Conservation (phyloP, 2,797 vertebrate species). For the Alcedo quadribrachys region DNA sequence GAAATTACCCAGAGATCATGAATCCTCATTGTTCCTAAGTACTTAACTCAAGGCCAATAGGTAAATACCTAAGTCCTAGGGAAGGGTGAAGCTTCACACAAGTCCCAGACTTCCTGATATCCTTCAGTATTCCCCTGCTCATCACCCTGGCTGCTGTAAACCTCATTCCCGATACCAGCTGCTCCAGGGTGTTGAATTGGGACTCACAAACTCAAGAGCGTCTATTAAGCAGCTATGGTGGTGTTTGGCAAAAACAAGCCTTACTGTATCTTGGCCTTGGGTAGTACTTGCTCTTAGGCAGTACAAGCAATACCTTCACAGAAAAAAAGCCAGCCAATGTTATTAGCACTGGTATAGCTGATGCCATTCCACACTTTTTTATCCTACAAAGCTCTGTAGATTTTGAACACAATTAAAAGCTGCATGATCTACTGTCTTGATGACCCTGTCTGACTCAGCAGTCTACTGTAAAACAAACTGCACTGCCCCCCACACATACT, state of each 20-base stretch:
- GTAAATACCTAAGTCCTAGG: background rate
- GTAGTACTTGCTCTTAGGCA: background rate
- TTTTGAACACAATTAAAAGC: background rate
- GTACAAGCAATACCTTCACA: background rate
- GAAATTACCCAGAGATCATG: background rate
- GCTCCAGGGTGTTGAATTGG: background rate
- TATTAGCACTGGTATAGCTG: background rate
- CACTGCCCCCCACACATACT: background rate
- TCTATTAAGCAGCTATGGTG: background rate
- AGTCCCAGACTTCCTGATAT: background rate
- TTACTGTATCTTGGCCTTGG: background rate
- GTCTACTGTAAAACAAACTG: slow-evolving; percentile 22
- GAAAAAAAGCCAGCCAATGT: background rate
- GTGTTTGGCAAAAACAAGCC: background rate
- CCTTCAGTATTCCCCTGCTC: background rate
- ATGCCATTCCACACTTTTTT: background rate
- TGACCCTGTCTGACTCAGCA: slow-evolving; percentile 30
- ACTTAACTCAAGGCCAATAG: background rate
- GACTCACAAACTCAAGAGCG: background rate
- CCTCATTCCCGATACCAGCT: background rate
- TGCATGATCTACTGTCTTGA: slow-evolving; percentile 16
- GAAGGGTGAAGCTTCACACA: background rate
- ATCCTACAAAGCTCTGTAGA: background rate
- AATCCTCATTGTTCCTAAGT: background rate
- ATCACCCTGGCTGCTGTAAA: background rate